A percentile compares a stretch with the other conserved stretches of the same genome.
These are phyloP conservation scores for Zeuzera pyrina DNA, from an alignment of 2,888 invertebrate species.

Conservation along the genomic window DNA sequence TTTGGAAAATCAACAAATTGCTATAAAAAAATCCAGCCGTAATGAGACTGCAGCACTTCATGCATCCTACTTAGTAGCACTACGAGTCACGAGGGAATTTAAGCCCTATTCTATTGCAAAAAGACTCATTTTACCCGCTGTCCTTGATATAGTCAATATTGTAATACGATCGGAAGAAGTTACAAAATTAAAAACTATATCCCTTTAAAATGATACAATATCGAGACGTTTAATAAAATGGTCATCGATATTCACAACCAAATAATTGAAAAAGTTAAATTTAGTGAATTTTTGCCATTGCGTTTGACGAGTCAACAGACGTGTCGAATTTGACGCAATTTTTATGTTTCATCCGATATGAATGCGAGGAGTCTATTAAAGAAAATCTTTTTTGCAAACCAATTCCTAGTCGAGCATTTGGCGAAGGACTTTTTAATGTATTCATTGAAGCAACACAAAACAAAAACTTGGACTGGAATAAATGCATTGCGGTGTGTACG, in stretches of 20 bases:
- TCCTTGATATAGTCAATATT: constrained; percentile 4
- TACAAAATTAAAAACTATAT: constrained; percentile 4
- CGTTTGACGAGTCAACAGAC: constrained; percentile 5
- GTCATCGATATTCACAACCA: constrained; percentile 4
- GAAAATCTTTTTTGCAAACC: constrained; percentile 1
- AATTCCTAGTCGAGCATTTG: constrained; percentile 6
- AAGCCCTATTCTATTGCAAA: too few relatives aligned
- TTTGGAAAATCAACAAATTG: constrained; percentile 3
- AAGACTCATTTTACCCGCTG: constrained; percentile 5
- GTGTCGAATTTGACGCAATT: constrained; percentile 3
- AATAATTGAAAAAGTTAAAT: constrained; percentile 2
- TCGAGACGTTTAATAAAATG: constrained; percentile 6
- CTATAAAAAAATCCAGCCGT: constrained; percentile 3
- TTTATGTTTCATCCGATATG: constrained; percentile 6
- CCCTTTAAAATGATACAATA: constrained; percentile 6
- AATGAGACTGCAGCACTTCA: constrained; percentile 4
- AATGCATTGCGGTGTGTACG: constrained; percentile 1
- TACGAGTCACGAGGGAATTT: constrained; percentile 1
- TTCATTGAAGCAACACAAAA: constrained; percentile 4
- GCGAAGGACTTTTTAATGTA: too few relatives aligned
- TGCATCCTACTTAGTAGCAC: too few relatives aligned
- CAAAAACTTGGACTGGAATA: constrained; percentile 3
- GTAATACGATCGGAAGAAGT: constrained; percentile 5
- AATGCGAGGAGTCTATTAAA: constrained; percentile 5
- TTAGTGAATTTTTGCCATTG: constrained; percentile 6